Evolutionary conservation across 2,113 vertebrate genomes (phyloP).

Genomic region (Eubucco bourcierii): DNA sequence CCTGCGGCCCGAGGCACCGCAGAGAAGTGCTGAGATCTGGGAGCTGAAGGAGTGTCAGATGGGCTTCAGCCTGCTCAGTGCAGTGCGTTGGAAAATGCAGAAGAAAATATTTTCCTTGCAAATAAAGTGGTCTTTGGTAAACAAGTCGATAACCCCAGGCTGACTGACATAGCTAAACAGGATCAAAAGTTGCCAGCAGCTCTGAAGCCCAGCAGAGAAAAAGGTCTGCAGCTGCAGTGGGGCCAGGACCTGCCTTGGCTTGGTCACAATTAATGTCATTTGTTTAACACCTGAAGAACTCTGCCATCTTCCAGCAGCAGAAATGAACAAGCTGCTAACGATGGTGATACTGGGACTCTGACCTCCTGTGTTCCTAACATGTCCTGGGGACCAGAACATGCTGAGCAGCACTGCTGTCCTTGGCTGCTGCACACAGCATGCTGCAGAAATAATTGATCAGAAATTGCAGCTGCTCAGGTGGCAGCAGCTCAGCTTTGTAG

Average conservation of each 20-base stretch:
- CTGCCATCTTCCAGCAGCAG: conserved; percentile 58
- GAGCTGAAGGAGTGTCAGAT: not conserved
- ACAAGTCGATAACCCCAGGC: not conserved
- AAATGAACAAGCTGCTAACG: conserved; percentile 53
- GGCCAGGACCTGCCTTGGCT: conserved; percentile 19
- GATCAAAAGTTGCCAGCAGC: not conserved
- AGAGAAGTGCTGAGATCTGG: fast-evolving
- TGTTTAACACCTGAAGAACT: conserved; percentile 67
- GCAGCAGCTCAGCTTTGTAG: not conserved
- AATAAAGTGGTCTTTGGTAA: not conserved
- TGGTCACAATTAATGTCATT: conserved; percentile 46
- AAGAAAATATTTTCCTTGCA: not conserved
- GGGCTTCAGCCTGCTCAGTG: not conserved
- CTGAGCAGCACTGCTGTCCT: conserved; percentile 34
- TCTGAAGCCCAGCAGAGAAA: not conserved
- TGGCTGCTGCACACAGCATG: conserved; percentile 26
- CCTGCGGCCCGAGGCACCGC: not conserved
- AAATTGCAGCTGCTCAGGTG: conserved; percentile 33
- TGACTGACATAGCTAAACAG: not conserved
- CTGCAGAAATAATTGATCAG: conserved; percentile 61
- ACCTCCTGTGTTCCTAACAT: conserved; percentile 52
- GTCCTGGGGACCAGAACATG: conserved; percentile 14
- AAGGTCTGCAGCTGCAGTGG: not conserved
- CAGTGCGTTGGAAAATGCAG: not conserved
- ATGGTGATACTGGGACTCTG: conserved; percentile 48